Conservation (phyloP, 2,888 invertebrate species). For the Thyatira batis region DNA sequence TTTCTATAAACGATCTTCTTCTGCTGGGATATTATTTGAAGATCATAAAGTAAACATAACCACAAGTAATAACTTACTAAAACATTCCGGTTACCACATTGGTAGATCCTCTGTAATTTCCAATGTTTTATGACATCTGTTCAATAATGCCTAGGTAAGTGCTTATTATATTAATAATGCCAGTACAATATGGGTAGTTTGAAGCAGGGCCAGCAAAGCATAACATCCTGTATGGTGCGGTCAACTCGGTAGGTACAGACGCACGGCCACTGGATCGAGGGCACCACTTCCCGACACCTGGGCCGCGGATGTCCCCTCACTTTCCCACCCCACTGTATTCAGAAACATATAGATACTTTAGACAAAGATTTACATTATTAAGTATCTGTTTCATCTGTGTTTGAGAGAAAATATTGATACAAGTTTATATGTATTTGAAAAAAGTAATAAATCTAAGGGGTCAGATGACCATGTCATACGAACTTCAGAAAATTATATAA, state of each 20-base stretch:
- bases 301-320: conserved; percentile 49
- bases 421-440: too few species aligned
- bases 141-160: neutral
- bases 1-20: too few species aligned
- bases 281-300: conserved; percentile 66
- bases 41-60: too few species aligned
- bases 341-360: conserved; percentile 20
- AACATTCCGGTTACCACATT: too few species aligned
- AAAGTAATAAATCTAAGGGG: too few species aligned
- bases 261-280: conserved; percentile 45
- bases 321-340: conserved; percentile 28
- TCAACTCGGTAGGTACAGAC: conserved; percentile 13
- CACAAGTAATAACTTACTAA: too few species aligned
- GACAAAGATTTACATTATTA: neutral
- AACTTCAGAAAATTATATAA: too few species aligned
- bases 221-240: conserved; percentile 43
- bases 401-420: neutral
- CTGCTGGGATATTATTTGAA: too few species aligned
- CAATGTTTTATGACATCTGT: neutral
- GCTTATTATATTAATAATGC: neutral
- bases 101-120: too few species aligned
- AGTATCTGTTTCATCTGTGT: too few species aligned
- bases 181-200: conserved; percentile 1
- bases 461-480: too few species aligned
- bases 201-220: conserved; percentile 34